phyloP scores from a whole-genome alignment of 2,888 invertebrate genomes.

The Cistogaster globosa region DNA sequence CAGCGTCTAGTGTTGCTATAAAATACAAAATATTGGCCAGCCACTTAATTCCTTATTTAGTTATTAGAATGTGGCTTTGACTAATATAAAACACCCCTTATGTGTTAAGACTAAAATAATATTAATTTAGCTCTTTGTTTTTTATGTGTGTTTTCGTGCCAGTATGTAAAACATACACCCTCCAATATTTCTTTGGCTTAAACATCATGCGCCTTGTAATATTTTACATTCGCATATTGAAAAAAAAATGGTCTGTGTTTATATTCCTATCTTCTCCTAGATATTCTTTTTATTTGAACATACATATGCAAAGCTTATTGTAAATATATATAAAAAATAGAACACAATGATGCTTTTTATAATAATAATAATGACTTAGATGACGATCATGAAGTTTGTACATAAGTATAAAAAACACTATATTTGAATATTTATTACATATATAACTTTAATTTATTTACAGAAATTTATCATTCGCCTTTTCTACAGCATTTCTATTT shows the following conservation, averaged over 20 bases:
- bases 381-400: constrained; percentile 17
- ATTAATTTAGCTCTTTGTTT: constrained; percentile 44
- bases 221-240: constrained; percentile 36
- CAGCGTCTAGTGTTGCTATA: too few species aligned
- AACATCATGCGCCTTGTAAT: constrained; percentile 38
- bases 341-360: constrained; percentile 1
- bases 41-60: too few species aligned
- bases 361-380: constrained; percentile 12
- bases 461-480: constrained; percentile 77
- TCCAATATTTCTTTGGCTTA: constrained; percentile 29
- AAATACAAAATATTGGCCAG: too few species aligned
- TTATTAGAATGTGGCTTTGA: too few species aligned
- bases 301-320: constrained; percentile 59
- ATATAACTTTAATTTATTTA: constrained; percentile 81
- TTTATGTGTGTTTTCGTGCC: not conserved
- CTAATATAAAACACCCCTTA: not conserved
- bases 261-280: constrained; percentile 23
- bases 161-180: constrained; percentile 39
- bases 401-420: constrained; percentile 3
- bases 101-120: constrained; percentile 24
- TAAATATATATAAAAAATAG: constrained; percentile 7
- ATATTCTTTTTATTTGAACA: constrained; percentile 39
- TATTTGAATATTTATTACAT: constrained; percentile 78
- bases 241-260: constrained; percentile 6
- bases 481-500: constrained; percentile 1